These are phyloP conservation scores for Dryobates pubescens DNA, from an alignment of 2,797 vertebrate genomes.

Conservation along the genomic window DNA sequence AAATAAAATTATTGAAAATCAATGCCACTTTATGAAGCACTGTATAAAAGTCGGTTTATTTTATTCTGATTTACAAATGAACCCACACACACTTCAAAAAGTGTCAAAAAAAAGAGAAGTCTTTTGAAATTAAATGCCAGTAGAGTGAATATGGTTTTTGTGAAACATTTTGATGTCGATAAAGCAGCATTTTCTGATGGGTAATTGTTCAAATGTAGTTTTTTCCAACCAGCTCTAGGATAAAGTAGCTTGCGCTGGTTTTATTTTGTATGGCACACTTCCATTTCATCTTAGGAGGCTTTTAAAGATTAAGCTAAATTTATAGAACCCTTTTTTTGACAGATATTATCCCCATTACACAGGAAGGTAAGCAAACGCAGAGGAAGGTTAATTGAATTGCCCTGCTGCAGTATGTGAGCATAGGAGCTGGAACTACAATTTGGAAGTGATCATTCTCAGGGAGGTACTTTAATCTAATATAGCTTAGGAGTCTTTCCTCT, in stretches of 20 bases:
- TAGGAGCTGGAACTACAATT: slow-evolving; percentile 33
- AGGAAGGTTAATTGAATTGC: slow-evolving; percentile 64
- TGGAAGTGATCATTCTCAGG: slow-evolving; percentile 34
- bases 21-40: neutral
- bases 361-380: slow-evolving; percentile 52
- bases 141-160: neutral
- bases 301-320: neutral
- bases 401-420: slow-evolving; percentile 7
- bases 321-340: neutral
- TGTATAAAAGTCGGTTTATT: neutral
- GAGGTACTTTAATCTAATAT: slow-evolving; percentile 25
- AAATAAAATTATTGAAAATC: neutral
- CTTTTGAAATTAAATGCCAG: neutral
- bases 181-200: neutral
- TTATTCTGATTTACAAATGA: neutral
- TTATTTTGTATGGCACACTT: slow-evolving; percentile 12
- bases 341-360: slow-evolving; percentile 40
- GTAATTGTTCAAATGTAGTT: neutral
- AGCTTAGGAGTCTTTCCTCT: neutral
- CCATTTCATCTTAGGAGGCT: neutral
- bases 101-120: neutral
- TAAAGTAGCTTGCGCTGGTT: neutral
- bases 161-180: neutral
- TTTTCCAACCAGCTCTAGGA: neutral
- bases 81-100: neutral